phyloP scores from a whole-genome alignment of 2,888 invertebrate genomes.

The Hoplodrina blanda region DNA sequence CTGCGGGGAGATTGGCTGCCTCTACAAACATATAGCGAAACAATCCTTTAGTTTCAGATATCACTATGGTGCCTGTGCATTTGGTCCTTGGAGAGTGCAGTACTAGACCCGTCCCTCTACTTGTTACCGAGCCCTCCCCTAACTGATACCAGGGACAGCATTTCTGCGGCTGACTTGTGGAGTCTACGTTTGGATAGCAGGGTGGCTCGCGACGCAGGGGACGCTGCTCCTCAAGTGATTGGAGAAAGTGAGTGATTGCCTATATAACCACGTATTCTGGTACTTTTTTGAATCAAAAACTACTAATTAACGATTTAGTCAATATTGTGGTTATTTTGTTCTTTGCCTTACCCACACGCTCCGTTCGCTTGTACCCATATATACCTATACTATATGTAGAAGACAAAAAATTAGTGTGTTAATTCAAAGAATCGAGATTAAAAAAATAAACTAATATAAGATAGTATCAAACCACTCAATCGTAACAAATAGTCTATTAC shows the following conservation, averaged over 20 bases:
- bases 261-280: neutral
- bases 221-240: slow-evolving; percentile 11
- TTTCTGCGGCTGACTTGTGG: slow-evolving; percentile 72
- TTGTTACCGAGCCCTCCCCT: slow-evolving; percentile 83
- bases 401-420: no score
- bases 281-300: no score
- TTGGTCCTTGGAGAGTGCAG: slow-evolving; percentile 65
- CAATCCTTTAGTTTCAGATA: slow-evolving; percentile 50
- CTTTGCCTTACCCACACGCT: no score
- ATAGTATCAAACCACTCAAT: neutral
- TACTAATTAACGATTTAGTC: no score
- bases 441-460: neutral
- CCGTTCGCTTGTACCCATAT: no score
- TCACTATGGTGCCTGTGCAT: slow-evolving; percentile 53
- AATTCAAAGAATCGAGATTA: neutral
- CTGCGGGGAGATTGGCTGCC: neutral
- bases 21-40: neutral
- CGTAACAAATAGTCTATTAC: neutral
- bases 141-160: slow-evolving; percentile 55
- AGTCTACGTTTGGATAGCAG: slow-evolving; percentile 61
- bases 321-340: neutral
- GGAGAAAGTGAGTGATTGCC: slow-evolving; percentile 47
- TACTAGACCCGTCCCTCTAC: slow-evolving; percentile 83
- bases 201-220: slow-evolving; percentile 44
- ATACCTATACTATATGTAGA: no score